A percentile compares a stretch with the other conserved stretches of the same genome.
phyloP scores from a whole-genome alignment of 2,797 vertebrate species.

The Melanotaenia parkinsoni region DNA sequence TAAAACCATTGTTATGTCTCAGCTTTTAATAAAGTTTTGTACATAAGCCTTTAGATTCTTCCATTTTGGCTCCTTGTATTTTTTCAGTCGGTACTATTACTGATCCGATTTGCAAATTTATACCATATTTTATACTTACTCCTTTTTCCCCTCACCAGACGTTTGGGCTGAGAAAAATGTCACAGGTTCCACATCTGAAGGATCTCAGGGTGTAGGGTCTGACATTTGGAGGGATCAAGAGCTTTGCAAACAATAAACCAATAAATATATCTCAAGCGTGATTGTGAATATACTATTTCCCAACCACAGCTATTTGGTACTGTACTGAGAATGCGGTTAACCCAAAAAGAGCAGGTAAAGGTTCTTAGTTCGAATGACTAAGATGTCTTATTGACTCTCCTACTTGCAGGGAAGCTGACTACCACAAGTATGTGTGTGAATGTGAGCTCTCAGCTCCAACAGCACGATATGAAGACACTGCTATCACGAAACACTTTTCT shows the following conservation, averaged over 20 bases:
- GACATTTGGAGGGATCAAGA: constrained; percentile 4
- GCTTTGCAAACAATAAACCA: constrained; percentile 7
- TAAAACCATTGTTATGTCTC: neutral
- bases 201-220: neutral
- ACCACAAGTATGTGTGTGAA: constrained; percentile 24
- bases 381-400: constrained; percentile 60
- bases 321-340: constrained; percentile 10
- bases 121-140: neutral
- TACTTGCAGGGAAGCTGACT: constrained; percentile 60
- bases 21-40: neutral
- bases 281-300: neutral
- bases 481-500: constrained; percentile 52
- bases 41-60: neutral
- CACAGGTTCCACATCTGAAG: neutral
- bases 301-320: constrained; percentile 17
- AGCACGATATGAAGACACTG: constrained; percentile 45
- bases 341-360: constrained; percentile 30
- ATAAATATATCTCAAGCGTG: constrained; percentile 25
- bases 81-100: neutral
- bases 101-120: neutral
- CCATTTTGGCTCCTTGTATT: no score
- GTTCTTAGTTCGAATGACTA: constrained; percentile 51
- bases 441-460: constrained; percentile 32
- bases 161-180: constrained; percentile 1
- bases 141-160: neutral